A percentile compares a stretch with the other conserved stretches of the same genome.
These are phyloP conservation scores for Elegia similella DNA, from an alignment of 2,888 invertebrate species.

Conservation along the genomic window DNA sequence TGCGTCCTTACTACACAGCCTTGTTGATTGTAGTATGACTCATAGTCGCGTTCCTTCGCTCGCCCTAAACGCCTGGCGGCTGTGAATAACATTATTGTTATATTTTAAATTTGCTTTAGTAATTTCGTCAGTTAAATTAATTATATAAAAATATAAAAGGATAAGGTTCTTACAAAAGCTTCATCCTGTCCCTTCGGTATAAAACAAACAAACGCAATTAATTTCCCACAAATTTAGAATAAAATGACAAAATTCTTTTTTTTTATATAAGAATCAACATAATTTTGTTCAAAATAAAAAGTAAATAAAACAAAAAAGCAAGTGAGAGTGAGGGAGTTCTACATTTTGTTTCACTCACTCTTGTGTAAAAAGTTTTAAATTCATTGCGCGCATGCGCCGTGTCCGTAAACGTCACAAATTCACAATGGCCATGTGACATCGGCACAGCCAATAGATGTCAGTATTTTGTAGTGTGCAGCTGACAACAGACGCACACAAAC, in stretches of 20 bases:
- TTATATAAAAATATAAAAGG: neutral
- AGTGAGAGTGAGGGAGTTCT: no score
- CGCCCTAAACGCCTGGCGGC: neutral
- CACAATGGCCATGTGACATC: conserved; percentile 50
- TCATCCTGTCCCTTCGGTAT: neutral
- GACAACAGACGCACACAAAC: conserved; percentile 39
- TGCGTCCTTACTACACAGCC: conserved; percentile 7
- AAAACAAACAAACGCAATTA: no score
- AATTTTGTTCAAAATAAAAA: no score
- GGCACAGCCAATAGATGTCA: conserved; percentile 54
- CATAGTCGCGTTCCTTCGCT: neutral
- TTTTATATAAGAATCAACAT: no score
- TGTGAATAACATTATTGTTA: neutral
- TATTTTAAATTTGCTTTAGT: neutral
- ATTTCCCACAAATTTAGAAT: no score
- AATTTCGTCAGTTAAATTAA: no score
- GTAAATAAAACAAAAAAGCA: no score
- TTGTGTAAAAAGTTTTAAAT: conserved; percentile 53
- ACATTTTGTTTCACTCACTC: conserved; percentile 39
- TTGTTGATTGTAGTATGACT: neutral
- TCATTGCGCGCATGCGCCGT: conserved; percentile 61
- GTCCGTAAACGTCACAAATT: conserved; percentile 53
- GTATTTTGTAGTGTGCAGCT: conserved; percentile 55
- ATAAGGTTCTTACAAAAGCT: neutral
- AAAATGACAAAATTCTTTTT: no score